phyloP scores from a whole-genome alignment of 2,113 vertebrate genomes.

The Platichthys stellatus region DNA sequence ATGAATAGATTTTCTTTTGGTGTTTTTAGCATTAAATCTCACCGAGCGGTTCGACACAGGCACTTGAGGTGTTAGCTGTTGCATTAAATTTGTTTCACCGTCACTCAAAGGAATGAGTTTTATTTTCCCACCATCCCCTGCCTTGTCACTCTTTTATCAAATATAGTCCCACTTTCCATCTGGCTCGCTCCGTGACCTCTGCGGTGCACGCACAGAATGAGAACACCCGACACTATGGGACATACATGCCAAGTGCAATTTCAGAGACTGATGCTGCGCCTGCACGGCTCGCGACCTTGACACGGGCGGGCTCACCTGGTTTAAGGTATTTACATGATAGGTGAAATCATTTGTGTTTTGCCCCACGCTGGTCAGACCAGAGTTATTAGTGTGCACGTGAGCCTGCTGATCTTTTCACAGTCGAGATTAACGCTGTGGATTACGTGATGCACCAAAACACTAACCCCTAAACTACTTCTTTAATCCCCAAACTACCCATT shows the following conservation, averaged over 20 bases:
- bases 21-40: constrained; percentile 5
- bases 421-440: too few relatives aligned
- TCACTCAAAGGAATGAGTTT: constrained; percentile 34
- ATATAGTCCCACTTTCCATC: constrained; percentile 39
- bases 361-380: background rate
- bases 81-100: constrained; percentile 28
- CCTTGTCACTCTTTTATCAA: constrained; percentile 43
- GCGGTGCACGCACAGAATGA: constrained; percentile 4
- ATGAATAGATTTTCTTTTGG: background rate
- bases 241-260: constrained; percentile 18
- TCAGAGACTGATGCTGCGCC: constrained; percentile 25
- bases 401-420: constrained; percentile 5
- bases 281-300: constrained; percentile 17
- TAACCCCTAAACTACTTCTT: background rate
- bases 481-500: constrained; percentile 3
- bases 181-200: constrained; percentile 41
- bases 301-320: constrained; percentile 4
- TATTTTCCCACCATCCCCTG: constrained; percentile 20
- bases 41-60: background rate
- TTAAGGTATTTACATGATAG: constrained; percentile 16
- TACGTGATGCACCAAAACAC: too few relatives aligned
- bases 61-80: constrained; percentile 22
- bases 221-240: constrained; percentile 10
- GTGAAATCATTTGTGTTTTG: constrained; percentile 6
- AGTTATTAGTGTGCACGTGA: constrained; percentile 8